Base-by-base conservation (phyloP, 2,797 vertebrate species). In the Myotis findleyi region DNA sequence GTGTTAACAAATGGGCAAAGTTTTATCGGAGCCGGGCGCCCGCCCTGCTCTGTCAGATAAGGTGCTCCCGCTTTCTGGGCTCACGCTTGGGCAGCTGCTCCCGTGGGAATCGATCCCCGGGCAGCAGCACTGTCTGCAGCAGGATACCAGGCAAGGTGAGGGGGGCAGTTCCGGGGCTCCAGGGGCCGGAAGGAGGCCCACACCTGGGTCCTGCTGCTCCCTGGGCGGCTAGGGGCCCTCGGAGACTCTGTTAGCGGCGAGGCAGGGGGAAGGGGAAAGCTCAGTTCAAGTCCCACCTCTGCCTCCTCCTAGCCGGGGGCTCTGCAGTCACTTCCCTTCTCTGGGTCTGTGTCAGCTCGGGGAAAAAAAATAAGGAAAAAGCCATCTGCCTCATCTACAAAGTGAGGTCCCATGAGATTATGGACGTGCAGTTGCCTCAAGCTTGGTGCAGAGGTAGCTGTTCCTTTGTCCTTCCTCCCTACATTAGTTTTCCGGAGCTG, bases 1-100 rank as follows among this genome's bases (percentile, higher is more conserved):
- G 1, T 69, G 64, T 73, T 94, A 96, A 75, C 53, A 95, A 93
- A 57, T 0, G 21, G 80, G 51, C 75, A 12, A 75, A 95, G 96
- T 93, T 84, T 64, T 84, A 68, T 93, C 12, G 0, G 2, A 51
- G 0, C 30, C 0, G 0, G 0, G 44, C 64, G 44, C 81, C 36
- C 64, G 0, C 0, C 7, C 36, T 1, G 79, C 94, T 68, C 13
- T 0, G 66, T 93, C 92, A 75, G 95, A 93, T 94, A 91, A 57
- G 44, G 68, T 12, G 62, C 87, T 73, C 66, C 2, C 4, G 4
- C 51, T 81, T 6, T 18, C 2, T 17, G 47, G 6, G 76, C 90
- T 89, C 12, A 0, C 0, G 1, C 30, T 59, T 0, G 2, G 49
- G 41, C 38, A 27, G 36, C 20, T 0, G 21, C 20, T 36, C 49